A percentile compares a stretch with the other conserved stretches of the same genome.
Conservation (phyloP, 2,113 vertebrate genomes). For the Micronycteris hirsuta region DNA sequence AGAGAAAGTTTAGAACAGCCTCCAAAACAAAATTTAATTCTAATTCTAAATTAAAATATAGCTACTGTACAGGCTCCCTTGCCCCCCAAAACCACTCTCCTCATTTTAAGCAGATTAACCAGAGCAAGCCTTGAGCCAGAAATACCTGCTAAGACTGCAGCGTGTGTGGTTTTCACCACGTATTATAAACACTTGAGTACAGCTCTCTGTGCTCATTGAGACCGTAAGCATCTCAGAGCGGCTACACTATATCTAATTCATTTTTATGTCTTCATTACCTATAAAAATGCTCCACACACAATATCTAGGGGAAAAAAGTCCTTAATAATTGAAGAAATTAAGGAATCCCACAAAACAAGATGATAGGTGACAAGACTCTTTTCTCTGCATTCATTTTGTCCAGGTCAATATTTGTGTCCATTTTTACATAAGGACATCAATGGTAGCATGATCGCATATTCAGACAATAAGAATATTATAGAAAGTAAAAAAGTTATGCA, state of each 20-base stretch:
- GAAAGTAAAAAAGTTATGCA: neutral
- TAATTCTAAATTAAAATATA: constrained; percentile 21
- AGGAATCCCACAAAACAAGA: neutral
- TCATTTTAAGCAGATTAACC: neutral
- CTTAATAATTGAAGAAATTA: neutral
- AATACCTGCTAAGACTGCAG: neutral
- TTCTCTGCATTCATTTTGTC: neutral
- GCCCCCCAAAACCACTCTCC: neutral
- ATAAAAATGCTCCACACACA: neutral
- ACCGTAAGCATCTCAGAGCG: neutral
- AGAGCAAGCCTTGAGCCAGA: neutral
- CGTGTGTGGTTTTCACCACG: neutral
- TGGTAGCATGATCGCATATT: neutral
- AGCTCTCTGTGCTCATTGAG: neutral
- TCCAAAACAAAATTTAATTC: constrained; percentile 8
- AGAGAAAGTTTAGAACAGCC: neutral
- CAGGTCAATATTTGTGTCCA: neutral
- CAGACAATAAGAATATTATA: neutral
- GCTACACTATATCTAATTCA: neutral
- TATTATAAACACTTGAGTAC: neutral
- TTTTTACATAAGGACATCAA: neutral
- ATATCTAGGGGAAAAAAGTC: neutral
- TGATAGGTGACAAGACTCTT: neutral
- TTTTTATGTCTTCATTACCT: neutral
- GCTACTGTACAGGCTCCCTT: neutral